Evolutionary conservation across 2,888 invertebrate genomes (phyloP), one percentile per base, ranked within the genome.

Genomic region (Ochlodes sylvanus): DNA sequence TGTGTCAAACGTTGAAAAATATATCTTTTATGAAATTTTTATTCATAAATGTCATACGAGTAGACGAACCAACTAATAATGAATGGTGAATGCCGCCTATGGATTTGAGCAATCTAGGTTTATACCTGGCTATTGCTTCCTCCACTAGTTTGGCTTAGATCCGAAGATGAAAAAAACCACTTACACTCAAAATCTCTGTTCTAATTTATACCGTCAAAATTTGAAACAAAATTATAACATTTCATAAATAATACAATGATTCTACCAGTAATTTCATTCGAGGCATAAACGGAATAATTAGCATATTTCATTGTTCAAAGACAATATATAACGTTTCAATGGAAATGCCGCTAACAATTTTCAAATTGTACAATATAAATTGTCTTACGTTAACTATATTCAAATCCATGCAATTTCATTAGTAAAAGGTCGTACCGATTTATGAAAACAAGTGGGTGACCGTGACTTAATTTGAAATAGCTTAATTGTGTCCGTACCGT

Each of bases 261-360:
- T 41, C 41, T 41, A n/a, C 32, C 41, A 21, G 17, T 62, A 50
- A 62, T 17, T 63, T 15, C 54, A 54, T 34, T 41, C 27, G 27
- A 27, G 55, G 32, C 21, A 14, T 55, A 55, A 27, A 42, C 27
- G 54, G 21, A 71, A 70, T 64, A 66, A 72, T 75, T 73, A 73
- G 71, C 73, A 73, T 72, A 75, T 67, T 72, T 69, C 61, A 73
- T 70, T 71, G 66, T 66, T 14, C 32, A 62, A 69, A 68, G 63
- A 73, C 67, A 66, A 70, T 68, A 70, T 70, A 61, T 55, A 61
- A 52, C 52, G 21, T 57, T 54, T 55, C 67, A 70, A 70, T 70
- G 50, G 42, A 61, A 44, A 63, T 34, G 55, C 14, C 32, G 56
- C 12, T 42, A 42, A 63, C 54, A 55, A 55, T 63, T 41, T 63